phyloP scores from a whole-genome alignment of 2,113 vertebrate genomes.

The Leucopsar rothschildi region DNA sequence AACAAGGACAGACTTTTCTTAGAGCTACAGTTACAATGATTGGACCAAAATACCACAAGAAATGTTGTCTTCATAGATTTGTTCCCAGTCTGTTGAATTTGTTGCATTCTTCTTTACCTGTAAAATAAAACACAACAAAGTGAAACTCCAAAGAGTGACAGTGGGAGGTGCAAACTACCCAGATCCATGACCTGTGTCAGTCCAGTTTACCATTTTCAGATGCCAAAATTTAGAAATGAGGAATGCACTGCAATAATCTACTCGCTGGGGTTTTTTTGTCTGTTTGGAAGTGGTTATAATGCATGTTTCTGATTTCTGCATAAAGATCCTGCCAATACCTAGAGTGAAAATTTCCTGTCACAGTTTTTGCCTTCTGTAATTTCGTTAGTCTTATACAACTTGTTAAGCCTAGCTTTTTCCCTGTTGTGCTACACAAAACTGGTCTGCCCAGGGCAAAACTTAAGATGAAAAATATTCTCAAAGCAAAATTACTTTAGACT shows the following conservation, averaged over 20 bases:
- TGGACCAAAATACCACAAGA: neutral
- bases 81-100: neutral
- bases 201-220: neutral
- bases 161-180: neutral
- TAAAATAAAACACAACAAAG: neutral
- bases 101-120: neutral
- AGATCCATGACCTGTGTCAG: neutral
- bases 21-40: neutral
- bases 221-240: neutral
- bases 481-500: neutral
- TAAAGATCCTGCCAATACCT: neutral
- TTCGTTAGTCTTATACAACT: neutral
- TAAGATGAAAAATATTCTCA: constrained; percentile 6
- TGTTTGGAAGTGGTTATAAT: neutral
- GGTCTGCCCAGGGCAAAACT: neutral
- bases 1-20: neutral
- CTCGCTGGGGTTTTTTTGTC: neutral
- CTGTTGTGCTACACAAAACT: neutral
- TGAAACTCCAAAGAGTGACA: neutral
- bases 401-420: neutral
- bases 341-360: neutral
- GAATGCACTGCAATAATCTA: neutral
- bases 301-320: neutral
- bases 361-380: neutral
- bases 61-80: neutral